Evolutionary conservation across 2,113 vertebrate genomes (phyloP), one percentile per base, ranked within the genome.

Genomic region (Gnathonemus echidnorhynchus): DNA sequence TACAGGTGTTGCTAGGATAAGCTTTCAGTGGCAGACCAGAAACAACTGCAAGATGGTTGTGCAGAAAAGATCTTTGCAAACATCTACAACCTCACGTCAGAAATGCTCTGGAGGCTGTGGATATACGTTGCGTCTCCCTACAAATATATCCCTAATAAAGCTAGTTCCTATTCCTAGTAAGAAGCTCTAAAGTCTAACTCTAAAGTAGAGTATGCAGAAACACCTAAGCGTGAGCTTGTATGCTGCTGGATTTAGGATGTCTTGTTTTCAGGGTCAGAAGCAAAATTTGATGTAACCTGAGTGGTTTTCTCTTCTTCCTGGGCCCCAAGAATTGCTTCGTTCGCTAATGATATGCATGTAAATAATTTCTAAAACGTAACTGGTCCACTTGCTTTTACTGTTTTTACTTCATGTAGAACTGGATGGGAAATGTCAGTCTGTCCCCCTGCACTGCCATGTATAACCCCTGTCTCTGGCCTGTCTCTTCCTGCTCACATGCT

Each of bases 401-500:
- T 80, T 77, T 77, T 77, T 42, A 80, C 15, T 80, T 80, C 35
- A 19, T 80, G 4, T 19, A 17, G 15, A 39, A 39, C 5, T 77
- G 70, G 70, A 77, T 39, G 74, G 74, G 35, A 80, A 7, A 80
- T 39, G 13, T 42, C 74, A 19, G 35, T 80, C 35, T 42, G 35
- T 42, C 74, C 35, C 13, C 13, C 74, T 8, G 15, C 5, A 7
- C 21, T 24, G 8, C 10, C 45, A 13, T 24, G 17, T 85, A 8
- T 24, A 24, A 85, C 17, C 45, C 45, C 21, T 13, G 3, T 85
- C 19, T 21, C 15, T 77, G 70, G 45, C 3, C 80, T 48, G 7
- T 48, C 45, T 48, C 17, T 85, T 42, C 35, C 31, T 83, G 77
- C n/a, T 88, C 35, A 53, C 58, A 7, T 70, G 8, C 92, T 91